A percentile compares a stretch with the other conserved stretches of the same genome.
Evolutionary conservation across 2,797 vertebrate species (phyloP).

Genomic region (Acridotheres tristis): DNA sequence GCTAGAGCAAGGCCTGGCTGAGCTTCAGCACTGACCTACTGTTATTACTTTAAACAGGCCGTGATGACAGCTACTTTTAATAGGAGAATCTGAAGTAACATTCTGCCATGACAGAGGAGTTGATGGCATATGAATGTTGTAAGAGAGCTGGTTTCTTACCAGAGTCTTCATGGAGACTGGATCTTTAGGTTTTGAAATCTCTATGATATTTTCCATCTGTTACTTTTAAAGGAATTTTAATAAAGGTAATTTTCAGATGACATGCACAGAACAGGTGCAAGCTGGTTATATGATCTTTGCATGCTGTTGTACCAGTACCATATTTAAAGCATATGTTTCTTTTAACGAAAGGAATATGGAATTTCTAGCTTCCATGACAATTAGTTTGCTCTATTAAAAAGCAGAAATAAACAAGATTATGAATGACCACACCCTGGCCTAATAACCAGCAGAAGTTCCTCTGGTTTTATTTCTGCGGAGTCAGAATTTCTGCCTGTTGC

Average conservation of each 20-base stretch:
- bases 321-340: not conserved
- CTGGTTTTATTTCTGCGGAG: not conserved
- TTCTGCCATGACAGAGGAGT: not conserved
- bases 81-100: not conserved
- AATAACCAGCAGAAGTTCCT: not conserved
- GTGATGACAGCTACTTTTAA: slow-evolving; percentile 36
- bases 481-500: not conserved
- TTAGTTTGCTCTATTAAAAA: not conserved
- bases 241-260: not conserved
- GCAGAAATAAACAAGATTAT: not conserved
- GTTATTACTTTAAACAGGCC: not conserved
- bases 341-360: not conserved
- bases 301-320: not conserved
- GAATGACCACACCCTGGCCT: not conserved
- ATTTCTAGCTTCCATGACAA: not conserved
- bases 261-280: not conserved
- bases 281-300: not conserved
- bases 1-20: not conserved
- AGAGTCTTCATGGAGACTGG: not conserved
- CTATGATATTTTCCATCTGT: not conserved
- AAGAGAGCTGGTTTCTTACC: not conserved
- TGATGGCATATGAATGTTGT: not conserved
- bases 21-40: not conserved
- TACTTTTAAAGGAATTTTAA: not conserved
- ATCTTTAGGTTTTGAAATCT: not conserved